Evolutionary conservation across 1,140 invertebrate species (phyloP).

Genomic region (Halotydeus destructor): DNA sequence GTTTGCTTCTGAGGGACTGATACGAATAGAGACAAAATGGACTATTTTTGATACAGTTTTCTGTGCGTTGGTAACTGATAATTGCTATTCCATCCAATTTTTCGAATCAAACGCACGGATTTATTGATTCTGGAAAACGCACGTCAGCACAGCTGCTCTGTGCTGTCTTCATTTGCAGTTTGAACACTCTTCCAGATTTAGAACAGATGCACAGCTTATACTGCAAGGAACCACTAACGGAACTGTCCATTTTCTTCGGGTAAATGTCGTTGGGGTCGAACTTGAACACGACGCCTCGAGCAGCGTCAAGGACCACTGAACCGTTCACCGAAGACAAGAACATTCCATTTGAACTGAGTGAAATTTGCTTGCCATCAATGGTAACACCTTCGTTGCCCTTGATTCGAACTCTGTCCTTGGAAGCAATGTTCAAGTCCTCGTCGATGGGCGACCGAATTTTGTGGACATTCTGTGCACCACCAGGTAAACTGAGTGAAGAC

Average conservation of each 20-base stretch:
- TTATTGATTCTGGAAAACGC: slow-evolving; percentile 19
- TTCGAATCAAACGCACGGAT: slow-evolving; percentile 19
- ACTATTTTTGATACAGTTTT: too few species aligned
- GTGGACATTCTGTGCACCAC: slow-evolving; percentile 9
- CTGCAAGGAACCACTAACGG: slow-evolving; percentile 3
- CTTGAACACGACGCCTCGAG: slow-evolving; percentile 9
- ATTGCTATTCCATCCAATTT: too few species aligned
- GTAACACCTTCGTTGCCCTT: slow-evolving; percentile 10
- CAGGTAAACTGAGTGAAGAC: slow-evolving; percentile 4
- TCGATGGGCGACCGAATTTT: slow-evolving; percentile 12
- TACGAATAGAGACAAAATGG: too few species aligned
- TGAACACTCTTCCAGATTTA: slow-evolving; percentile 19
- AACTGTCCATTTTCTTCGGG: background rate
- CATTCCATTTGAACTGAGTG: slow-evolving; percentile 3
- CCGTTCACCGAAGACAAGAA: slow-evolving; percentile 8
- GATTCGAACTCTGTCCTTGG: slow-evolving; percentile 3
- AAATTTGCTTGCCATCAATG: slow-evolving; percentile 9
- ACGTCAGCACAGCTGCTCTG: slow-evolving; percentile 19
- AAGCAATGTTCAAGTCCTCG: slow-evolving; percentile 7
- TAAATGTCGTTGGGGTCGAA: slow-evolving; percentile 1
- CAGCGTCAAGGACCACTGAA: slow-evolving; percentile 7
- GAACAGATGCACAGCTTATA: slow-evolving; percentile 21
- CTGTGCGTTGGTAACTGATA: too few species aligned
- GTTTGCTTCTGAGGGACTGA: too few species aligned
- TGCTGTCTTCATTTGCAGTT: slow-evolving; percentile 16